Percentiles rank a stretch among this genome's conserved stretches.
Evolutionary conservation across 2,888 invertebrate genomes (phyloP).

Genomic region (Lampropteryx suffumata): DNA sequence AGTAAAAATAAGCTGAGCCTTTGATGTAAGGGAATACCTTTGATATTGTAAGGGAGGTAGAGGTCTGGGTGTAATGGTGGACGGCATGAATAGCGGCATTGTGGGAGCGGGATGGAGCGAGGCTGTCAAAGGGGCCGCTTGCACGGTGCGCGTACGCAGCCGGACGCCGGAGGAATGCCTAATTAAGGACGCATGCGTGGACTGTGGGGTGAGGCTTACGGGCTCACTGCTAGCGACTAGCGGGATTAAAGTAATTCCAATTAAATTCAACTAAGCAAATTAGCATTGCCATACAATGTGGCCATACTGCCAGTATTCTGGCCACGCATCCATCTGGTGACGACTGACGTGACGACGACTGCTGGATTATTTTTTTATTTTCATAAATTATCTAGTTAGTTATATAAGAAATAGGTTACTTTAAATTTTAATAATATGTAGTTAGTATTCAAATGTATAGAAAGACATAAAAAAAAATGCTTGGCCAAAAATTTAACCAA

Average conservation of each 20-base stretch:
- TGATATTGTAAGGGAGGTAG: constrained; percentile 66
- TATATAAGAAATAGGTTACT: no score
- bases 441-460: no score
- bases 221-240: constrained; percentile 28
- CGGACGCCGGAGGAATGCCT: constrained; percentile 79
- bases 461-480: no score
- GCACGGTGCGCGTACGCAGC: constrained; percentile 70
- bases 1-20: constrained; percentile 44
- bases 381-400: no score
- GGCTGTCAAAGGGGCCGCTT: constrained; percentile 73
- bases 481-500: no score
- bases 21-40: constrained; percentile 51
- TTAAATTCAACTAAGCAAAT: no score
- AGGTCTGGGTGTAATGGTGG: constrained; percentile 44
- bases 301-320: no score
- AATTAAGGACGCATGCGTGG: constrained; percentile 82
- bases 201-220: constrained; percentile 46
- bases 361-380: no score
- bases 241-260: constrained; percentile 3
- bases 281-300: no score
- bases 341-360: no score
- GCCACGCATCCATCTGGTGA: no score
- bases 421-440: no score
- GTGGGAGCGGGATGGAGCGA: constrained; percentile 69
- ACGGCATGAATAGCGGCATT: constrained; percentile 74